phyloP scores from a whole-genome alignment of 2,797 vertebrate genomes.

The Pristis pectinata region DNA sequence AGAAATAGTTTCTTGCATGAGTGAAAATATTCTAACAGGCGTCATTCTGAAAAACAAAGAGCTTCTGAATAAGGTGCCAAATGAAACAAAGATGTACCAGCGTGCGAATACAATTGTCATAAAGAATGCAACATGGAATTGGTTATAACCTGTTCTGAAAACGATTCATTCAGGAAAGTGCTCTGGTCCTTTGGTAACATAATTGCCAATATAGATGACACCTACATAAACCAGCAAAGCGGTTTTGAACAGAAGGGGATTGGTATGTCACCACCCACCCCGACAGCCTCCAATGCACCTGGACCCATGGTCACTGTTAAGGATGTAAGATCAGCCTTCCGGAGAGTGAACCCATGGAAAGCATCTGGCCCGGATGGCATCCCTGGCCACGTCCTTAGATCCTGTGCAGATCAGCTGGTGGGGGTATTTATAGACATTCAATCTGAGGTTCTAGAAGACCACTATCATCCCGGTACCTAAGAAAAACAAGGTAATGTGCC shows the following conservation, averaged over 20 bases:
- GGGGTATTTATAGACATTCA: too few relatives aligned
- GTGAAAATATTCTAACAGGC: not conserved
- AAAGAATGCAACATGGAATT: not conserved
- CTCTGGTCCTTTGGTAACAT: not conserved
- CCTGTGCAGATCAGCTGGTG: too few relatives aligned
- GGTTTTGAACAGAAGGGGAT: not conserved
- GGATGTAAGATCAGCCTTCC: too few relatives aligned
- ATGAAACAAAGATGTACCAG: not conserved
- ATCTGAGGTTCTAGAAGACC: too few relatives aligned
- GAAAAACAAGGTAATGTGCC: too few relatives aligned
- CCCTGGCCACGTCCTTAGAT: too few relatives aligned
- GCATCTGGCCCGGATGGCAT: too few relatives aligned
- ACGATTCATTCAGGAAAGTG: not conserved
- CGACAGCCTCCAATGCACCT: too few relatives aligned
- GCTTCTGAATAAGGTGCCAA: not conserved
- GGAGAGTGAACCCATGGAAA: too few relatives aligned
- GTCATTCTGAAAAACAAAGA: not conserved
- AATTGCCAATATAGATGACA: not conserved
- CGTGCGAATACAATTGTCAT: not conserved
- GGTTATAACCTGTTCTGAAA: conserved; percentile 16
- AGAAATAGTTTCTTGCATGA: not conserved
- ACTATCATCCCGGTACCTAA: too few relatives aligned
- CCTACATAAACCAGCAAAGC: not conserved
- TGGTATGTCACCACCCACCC: too few relatives aligned
- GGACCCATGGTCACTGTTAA: too few relatives aligned